These are phyloP conservation scores for Rhombomys opimus DNA, from an alignment of 2,113 vertebrate species.

Conservation along the genomic window DNA sequence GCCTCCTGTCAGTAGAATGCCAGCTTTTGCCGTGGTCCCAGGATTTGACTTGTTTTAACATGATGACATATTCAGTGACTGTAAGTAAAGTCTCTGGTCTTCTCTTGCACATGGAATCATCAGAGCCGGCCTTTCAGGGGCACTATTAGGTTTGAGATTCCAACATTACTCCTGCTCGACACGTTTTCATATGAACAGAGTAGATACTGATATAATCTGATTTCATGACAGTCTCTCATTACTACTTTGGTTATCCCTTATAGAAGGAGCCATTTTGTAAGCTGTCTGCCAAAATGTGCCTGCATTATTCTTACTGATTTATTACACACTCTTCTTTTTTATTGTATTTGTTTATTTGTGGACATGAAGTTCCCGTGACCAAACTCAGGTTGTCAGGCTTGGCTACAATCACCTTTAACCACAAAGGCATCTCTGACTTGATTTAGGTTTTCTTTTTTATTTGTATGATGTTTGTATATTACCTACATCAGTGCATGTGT, in stretches of 20 bases:
- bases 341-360: neutral
- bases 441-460: neutral
- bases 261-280: neutral
- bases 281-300: neutral
- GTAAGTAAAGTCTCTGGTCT: slow-evolving; percentile 48
- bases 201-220: too few species aligned
- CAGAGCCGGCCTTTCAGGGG: neutral
- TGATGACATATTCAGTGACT: slow-evolving; percentile 54
- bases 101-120: neutral
- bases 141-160: neutral
- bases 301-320: neutral
- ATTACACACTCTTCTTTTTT: neutral
- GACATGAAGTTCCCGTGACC: neutral
- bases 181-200: neutral
- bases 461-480: neutral
- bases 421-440: neutral
- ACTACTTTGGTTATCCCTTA: neutral
- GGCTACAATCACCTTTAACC: neutral
- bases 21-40: too few species aligned
- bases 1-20: neutral
- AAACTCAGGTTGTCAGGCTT: neutral
- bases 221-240: too few species aligned
- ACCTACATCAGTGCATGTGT: neutral
- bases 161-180: neutral
- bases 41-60: neutral